Conservation (phyloP, 2,113 vertebrate genomes). For the Hippolais icterina region DNA sequence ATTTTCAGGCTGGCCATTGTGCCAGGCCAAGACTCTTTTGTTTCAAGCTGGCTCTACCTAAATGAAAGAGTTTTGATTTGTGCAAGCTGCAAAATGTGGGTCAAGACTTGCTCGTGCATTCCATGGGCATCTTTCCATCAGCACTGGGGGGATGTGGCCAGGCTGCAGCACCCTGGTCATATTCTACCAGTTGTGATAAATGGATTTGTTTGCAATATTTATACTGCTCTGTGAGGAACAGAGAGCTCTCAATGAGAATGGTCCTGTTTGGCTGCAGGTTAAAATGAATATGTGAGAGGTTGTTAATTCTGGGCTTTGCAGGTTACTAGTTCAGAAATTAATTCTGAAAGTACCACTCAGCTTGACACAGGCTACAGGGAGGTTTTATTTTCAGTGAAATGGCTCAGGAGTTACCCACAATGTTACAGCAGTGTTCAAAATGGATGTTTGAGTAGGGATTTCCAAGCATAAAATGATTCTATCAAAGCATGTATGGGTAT, state of each 20-base stretch:
- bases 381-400: neutral
- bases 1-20: neutral
- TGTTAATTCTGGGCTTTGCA: neutral
- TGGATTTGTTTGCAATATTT: neutral
- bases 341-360: neutral
- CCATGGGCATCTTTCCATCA: neutral
- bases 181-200: neutral
- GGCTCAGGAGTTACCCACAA: neutral
- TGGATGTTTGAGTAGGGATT: slow-evolving; percentile 16
- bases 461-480: slow-evolving; percentile 24
- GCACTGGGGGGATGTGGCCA: neutral
- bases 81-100: neutral
- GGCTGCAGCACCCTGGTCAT: neutral
- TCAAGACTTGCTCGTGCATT: neutral
- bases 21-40: neutral
- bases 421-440: neutral
- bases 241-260: neutral
- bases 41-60: neutral
- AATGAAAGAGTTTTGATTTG: neutral
- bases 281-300: neutral
- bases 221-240: neutral
- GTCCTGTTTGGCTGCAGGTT: neutral
- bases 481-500: neutral
- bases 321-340: slow-evolving; percentile 37
- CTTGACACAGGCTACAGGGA: neutral